Percentiles rank a stretch among this genome's conserved stretches.
phyloP scores from a whole-genome alignment of 2,888 invertebrate species.

The Linnaemya vulpina region DNA sequence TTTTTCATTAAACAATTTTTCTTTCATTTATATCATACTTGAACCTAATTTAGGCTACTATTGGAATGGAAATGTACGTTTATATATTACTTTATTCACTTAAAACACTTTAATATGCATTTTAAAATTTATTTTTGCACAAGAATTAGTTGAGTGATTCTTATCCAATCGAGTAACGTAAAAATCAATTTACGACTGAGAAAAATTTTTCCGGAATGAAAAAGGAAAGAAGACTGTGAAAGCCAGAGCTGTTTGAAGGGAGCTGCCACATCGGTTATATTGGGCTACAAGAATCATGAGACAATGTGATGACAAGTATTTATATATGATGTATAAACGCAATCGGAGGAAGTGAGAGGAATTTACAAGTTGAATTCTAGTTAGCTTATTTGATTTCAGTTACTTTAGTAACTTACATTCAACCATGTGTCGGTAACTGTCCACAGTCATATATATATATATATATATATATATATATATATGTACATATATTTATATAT shows the following conservation, averaged over 20 bases:
- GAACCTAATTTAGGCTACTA: background rate
- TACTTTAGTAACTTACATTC: too few relatives aligned
- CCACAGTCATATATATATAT: too few relatives aligned
- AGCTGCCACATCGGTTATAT: background rate
- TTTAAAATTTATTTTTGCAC: background rate
- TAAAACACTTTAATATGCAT: conserved; percentile 14
- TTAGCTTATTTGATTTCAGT: too few relatives aligned
- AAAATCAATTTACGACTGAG: conserved; percentile 47
- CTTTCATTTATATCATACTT: background rate
- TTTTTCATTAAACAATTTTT: background rate
- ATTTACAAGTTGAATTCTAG: too few relatives aligned
- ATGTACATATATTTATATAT: too few relatives aligned
- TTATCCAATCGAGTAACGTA: background rate
- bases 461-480: too few relatives aligned
- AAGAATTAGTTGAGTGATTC: background rate
- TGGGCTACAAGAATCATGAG: too few relatives aligned
- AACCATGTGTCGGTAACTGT: too few relatives aligned
- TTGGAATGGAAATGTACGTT: conserved; percentile 17
- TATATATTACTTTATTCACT: background rate
- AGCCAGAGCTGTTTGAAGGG: background rate
- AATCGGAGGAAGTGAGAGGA: too few relatives aligned
- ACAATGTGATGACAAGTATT: too few relatives aligned
- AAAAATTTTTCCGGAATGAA: background rate
- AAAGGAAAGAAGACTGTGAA: background rate
- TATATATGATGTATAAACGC: too few relatives aligned